phyloP scores from a whole-genome alignment of 2,797 vertebrate genomes.

The Meriones psammophilus region DNA sequence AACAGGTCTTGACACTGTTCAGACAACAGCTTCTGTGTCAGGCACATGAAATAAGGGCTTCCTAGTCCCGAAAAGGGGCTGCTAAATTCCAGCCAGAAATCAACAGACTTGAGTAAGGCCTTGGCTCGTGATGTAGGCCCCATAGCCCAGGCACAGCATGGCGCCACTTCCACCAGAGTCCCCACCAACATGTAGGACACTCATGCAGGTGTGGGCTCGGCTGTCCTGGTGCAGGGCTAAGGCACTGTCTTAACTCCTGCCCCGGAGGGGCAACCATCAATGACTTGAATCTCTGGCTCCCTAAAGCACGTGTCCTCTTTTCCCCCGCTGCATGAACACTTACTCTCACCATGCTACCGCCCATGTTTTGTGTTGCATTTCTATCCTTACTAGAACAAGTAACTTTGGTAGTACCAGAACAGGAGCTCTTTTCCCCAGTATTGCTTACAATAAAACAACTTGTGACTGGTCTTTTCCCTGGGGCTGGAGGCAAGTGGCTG shows the following conservation, averaged over 20 bases:
- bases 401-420: slow-evolving; percentile 61
- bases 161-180: neutral
- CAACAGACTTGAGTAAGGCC: slow-evolving; percentile 70
- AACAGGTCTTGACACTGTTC: slow-evolving; percentile 72
- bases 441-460: slow-evolving; percentile 67
- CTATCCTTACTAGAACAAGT: neutral
- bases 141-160: neutral
- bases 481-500: neutral
- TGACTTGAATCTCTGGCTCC: slow-evolving; percentile 43
- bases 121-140: slow-evolving; percentile 74
- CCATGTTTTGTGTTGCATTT: neutral
- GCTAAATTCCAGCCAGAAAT: slow-evolving; percentile 46
- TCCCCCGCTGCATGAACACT: slow-evolving; percentile 57
- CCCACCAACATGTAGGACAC: neutral
- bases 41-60: slow-evolving; percentile 73
- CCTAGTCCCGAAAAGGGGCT: slow-evolving; percentile 40
- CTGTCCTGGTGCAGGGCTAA: slow-evolving; percentile 81
- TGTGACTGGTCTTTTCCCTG: neutral
- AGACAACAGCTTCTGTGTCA: slow-evolving; percentile 76
- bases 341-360: neutral
- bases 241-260: slow-evolving; percentile 86
- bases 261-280: slow-evolving; percentile 56
- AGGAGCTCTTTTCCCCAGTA: slow-evolving; percentile 62
- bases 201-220: neutral
- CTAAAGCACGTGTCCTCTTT: slow-evolving; percentile 1